Evolutionary conservation across 2,797 vertebrate species (phyloP).

Genomic region (Rhinella marina): DNA sequence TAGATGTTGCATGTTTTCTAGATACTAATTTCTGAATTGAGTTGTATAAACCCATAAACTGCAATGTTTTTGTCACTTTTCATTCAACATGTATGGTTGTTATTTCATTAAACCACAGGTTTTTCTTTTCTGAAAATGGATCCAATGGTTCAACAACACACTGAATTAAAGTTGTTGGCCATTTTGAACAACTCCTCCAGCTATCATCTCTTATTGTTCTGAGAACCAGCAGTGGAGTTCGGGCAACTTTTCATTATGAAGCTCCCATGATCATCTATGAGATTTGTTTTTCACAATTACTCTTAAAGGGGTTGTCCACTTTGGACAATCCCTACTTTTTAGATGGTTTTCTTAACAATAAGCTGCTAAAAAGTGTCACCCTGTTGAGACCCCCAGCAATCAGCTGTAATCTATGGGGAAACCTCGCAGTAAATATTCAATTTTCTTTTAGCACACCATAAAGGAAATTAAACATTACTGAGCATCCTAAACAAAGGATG

Average conservation of each 20-base stretch:
- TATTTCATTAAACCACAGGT: neutral
- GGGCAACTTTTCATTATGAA: neutral
- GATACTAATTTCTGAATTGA: neutral
- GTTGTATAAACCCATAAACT: neutral
- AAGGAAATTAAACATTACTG: neutral
- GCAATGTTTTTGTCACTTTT: neutral
- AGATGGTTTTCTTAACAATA: neutral
- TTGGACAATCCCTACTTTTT: neutral
- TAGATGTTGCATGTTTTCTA: conserved; percentile 17
- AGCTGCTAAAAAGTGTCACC: neutral
- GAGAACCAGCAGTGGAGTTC: neutral
- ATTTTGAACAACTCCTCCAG: neutral
- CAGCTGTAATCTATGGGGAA: neutral
- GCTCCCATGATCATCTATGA: neutral
- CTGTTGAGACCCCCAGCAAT: neutral
- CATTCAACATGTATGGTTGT: neutral
- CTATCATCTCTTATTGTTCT: neutral
- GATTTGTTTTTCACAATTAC: neutral
- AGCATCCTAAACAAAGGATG: too few relatives aligned
- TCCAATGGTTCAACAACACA: neutral
- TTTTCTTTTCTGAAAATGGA: conserved; percentile 4
- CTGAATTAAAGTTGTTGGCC: neutral
- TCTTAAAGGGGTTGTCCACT: neutral
- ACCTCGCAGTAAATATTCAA: neutral
- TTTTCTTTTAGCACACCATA: neutral